Conservation (phyloP, 2,888 invertebrate genomes). For the Abrostola tripartita region DNA sequence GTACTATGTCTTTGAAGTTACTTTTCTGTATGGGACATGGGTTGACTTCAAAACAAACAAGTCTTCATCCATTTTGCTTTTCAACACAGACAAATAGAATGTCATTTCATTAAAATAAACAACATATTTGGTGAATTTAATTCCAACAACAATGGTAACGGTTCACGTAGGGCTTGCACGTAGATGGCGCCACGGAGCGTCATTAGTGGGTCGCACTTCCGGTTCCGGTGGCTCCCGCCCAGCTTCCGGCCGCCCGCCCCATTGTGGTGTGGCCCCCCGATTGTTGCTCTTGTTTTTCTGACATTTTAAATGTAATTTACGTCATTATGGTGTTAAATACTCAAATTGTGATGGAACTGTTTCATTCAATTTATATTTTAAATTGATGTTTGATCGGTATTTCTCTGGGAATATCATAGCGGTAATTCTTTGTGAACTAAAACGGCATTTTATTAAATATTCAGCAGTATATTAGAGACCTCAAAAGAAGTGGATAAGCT, state of each 20-base stretch:
- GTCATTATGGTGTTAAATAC: conserved; percentile 47
- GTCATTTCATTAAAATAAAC: conserved; percentile 20
- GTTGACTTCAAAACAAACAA: no score
- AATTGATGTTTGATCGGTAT: neutral
- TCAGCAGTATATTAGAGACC: no score
- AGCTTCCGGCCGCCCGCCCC: conserved; percentile 55
- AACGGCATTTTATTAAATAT: no score
- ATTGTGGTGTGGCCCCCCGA: conserved; percentile 54
- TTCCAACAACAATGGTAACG: conserved; percentile 48
- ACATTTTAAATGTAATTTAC: conserved; percentile 50
- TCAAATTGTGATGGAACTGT: conserved; percentile 3
- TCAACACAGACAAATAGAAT: neutral
- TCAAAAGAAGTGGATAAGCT: no score
- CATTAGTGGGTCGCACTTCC: conserved; percentile 75
- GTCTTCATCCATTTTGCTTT: no score
- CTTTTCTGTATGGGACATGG: no score
- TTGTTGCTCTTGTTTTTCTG: conserved; percentile 60
- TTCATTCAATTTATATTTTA: conserved; percentile 19
- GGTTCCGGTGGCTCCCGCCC: conserved; percentile 62
- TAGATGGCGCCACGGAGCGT: conserved; percentile 72
- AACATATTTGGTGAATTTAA: conserved; percentile 42
- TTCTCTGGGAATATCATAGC: neutral
- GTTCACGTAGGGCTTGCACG: conserved; percentile 56
- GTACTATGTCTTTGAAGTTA: no score
- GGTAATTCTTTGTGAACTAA: neutral